Evolutionary conservation across 2,113 vertebrate species (phyloP).

Genomic region (Crotalus tigris): DNA sequence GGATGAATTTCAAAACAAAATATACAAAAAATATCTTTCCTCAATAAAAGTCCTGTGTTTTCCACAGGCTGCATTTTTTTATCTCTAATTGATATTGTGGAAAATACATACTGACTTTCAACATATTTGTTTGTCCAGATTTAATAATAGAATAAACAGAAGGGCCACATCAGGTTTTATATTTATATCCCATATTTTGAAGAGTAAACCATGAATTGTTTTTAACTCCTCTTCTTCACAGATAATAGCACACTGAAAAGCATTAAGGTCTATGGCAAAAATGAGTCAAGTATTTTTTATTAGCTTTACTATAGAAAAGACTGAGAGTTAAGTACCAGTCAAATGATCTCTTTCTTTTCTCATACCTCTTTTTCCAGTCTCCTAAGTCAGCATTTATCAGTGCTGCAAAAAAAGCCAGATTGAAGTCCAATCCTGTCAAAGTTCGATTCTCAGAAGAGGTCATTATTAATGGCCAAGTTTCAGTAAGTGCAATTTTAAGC

Average conservation of each 20-base stretch:
- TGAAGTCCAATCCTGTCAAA: conserved; percentile 99
- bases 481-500: conserved; percentile 78
- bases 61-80: background rate
- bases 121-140: background rate
- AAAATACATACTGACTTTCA: background rate
- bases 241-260: background rate
- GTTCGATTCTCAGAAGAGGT: conserved; percentile 98
- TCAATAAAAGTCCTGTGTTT: background rate
- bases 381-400: conserved; percentile 99
- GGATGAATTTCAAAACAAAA: background rate
- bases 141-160: conserved; percentile 24
- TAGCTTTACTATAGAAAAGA: background rate
- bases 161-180: background rate
- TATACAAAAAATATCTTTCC: background rate
- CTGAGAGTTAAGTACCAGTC: conserved; percentile 33
- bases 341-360: conserved; percentile 39
- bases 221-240: conserved; percentile 12
- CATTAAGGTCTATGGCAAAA: background rate
- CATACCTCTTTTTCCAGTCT: conserved; percentile 76
- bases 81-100: background rate
- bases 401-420: conserved; percentile 97
- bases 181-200: background rate
- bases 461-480: conserved; percentile 96
- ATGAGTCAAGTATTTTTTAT: conserved; percentile 10
- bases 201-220: background rate